Conservation (phyloP, 1,140 invertebrate species). For the Drosophila grimshawi region DNA sequence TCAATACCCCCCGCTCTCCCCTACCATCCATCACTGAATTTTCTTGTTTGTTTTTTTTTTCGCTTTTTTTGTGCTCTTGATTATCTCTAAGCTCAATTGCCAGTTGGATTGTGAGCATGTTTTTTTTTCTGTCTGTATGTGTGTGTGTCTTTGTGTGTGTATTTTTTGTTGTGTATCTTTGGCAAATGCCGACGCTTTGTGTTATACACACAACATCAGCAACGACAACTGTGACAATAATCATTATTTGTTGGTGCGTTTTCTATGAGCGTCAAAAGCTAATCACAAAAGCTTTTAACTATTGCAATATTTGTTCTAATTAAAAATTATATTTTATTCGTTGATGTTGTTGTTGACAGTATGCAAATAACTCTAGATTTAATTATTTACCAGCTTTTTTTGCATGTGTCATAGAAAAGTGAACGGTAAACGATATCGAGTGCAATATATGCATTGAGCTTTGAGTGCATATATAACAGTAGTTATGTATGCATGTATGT, state of each 20-base stretch:
- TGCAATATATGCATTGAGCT: slow-evolving; percentile 10
- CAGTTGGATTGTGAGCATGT: slow-evolving; percentile 37
- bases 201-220: slow-evolving; percentile 35
- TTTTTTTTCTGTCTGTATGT: slow-evolving; percentile 16
- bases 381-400: not conserved
- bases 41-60: slow-evolving; percentile 15
- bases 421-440: not conserved
- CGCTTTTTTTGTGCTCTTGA: slow-evolving; percentile 65
- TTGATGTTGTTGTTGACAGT: not conserved
- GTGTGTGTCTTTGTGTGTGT: slow-evolving; percentile 39
- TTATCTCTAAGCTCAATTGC: slow-evolving; percentile 79
- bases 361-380: not conserved
- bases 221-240: slow-evolving; percentile 3
- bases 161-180: slow-evolving; percentile 48
- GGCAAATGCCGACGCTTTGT: slow-evolving; percentile 40
- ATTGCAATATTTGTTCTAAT: not conserved
- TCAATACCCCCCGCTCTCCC: not conserved
- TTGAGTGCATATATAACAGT: slow-evolving; percentile 10
- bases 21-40: not conserved
- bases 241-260: slow-evolving; percentile 22
- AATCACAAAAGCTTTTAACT: not conserved
- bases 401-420: slow-evolving; percentile 7
- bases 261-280: slow-evolving; percentile 10
- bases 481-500: slow-evolving; percentile 9
- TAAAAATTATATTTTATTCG: not conserved